phyloP scores from a whole-genome alignment of 2,797 vertebrate species.

The Myotis findleyi region DNA sequence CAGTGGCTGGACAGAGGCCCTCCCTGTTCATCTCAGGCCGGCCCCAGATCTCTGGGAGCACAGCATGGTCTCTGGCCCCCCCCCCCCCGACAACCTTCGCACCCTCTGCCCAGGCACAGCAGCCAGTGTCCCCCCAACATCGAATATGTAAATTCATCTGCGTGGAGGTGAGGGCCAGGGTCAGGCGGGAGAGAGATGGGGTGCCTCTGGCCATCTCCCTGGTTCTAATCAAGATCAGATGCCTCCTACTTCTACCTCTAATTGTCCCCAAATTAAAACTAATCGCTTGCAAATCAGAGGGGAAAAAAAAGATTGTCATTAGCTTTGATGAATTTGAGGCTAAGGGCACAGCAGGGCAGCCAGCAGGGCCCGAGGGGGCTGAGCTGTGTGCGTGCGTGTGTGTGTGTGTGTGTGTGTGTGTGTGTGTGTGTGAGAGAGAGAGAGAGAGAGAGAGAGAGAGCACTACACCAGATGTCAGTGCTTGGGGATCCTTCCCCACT shows the following conservation, averaged over 20 bases:
- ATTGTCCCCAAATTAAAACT: slow-evolving; percentile 80
- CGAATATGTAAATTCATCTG: neutral
- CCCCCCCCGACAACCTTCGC: neutral
- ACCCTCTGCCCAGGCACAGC: neutral
- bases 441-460: no score
- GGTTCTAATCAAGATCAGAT: slow-evolving; percentile 78
- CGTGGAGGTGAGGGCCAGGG: neutral
- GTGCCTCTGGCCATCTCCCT: slow-evolving; percentile 30
- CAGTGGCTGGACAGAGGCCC: neutral
- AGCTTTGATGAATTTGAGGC: slow-evolving; percentile 64
- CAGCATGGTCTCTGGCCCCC: neutral
- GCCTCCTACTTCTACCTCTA: slow-evolving; percentile 73
- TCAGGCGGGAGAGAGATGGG: neutral
- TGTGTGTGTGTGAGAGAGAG: neutral
- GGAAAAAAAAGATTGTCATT: slow-evolving; percentile 66
- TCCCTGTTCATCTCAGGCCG: neutral
- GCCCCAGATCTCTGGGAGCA: neutral
- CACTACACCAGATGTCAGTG: neutral
- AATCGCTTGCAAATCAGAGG: slow-evolving; percentile 75
- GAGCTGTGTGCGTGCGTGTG: neutral
- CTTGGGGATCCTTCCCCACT: neutral
- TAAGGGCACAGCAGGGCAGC: neutral
- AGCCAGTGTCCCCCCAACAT: neutral
- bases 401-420: neutral
- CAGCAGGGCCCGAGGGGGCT: neutral